Conservation (phyloP, 2,888 invertebrate genomes). For the Tigriopus californicus region DNA sequence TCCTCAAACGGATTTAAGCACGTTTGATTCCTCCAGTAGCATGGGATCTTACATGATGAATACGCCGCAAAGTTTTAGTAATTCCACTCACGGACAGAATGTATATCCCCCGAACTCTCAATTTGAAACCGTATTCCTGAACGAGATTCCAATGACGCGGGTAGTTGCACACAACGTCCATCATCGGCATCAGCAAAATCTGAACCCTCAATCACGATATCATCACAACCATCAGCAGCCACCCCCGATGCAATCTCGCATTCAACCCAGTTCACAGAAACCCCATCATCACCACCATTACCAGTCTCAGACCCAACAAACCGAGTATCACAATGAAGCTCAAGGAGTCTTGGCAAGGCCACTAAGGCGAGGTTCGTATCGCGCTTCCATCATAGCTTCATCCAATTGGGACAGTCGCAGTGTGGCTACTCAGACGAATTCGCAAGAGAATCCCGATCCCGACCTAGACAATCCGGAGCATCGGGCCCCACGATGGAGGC, state of each 20-base stretch:
- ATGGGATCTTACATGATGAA: neutral
- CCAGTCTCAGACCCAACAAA: neutral
- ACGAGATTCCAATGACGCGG: constrained; percentile 15
- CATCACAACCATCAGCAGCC: no score
- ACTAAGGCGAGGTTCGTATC: neutral
- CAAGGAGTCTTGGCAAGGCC: neutral
- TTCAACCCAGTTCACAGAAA: no score
- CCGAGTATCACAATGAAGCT: no score
- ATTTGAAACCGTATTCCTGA: constrained; percentile 17
- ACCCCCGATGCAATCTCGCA: no score
- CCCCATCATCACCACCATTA: neutral
- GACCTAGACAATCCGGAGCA: no score
- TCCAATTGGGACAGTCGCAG: neutral
- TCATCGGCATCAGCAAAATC: constrained; percentile 8
- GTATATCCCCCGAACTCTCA: neutral
- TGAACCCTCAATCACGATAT: neutral
- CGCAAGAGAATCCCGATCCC: neutral
- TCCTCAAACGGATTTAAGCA: neutral
- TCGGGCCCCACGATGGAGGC: constrained; percentile 5
- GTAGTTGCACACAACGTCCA: constrained; percentile 14
- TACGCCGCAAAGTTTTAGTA: no score
- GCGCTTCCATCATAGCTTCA: neutral
- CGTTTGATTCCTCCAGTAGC: neutral
- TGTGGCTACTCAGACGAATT: neutral
- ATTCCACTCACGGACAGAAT: no score